Evolutionary conservation across 2,113 vertebrate genomes (phyloP).

Genomic region (Salvator merianae): DNA sequence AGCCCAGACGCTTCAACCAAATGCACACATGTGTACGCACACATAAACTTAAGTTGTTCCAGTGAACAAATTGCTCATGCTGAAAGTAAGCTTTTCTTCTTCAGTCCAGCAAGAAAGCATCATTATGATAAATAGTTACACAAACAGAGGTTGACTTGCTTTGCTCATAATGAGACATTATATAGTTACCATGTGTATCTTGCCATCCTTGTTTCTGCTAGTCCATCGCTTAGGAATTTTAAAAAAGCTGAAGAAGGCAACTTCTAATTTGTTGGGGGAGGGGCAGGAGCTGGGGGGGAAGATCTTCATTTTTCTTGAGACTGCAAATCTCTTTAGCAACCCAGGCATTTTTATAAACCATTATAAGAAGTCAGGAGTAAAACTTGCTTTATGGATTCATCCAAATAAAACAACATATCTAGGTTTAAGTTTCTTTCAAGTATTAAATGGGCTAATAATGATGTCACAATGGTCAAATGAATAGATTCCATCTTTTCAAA

Average conservation of each 20-base stretch:
- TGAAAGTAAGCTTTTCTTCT: not conserved
- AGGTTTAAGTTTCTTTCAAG: not conserved
- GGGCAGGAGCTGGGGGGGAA: no score
- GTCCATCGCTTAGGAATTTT: not conserved
- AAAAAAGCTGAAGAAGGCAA: slow-evolving; percentile 34
- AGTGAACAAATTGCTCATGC: slow-evolving; percentile 11
- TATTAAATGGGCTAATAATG: no score
- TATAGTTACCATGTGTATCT: slow-evolving; percentile 17
- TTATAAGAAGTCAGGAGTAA: slow-evolving; percentile 50
- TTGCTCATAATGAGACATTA: slow-evolving; percentile 7
- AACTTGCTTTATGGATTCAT: slow-evolving; percentile 54
- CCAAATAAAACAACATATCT: slow-evolving; percentile 6
- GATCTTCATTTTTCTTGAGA: slow-evolving; percentile 42
- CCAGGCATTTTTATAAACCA: slow-evolving; percentile 43
- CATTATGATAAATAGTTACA: not conserved
- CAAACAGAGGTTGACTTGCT: slow-evolving; percentile 18
- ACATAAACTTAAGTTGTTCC: not conserved
- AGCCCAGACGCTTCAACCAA: not conserved
- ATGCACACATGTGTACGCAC: no score
- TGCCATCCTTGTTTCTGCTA: slow-evolving; percentile 14
- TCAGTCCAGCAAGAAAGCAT: not conserved
- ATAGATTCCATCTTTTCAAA: no score
- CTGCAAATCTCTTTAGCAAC: slow-evolving; percentile 24
- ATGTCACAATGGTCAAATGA: no score
- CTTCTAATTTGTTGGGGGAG: slow-evolving; percentile 23